Evolutionary conservation across 1,140 invertebrate species (phyloP), one percentile per base, ranked within the genome.

Genomic region (Bombus fervidus): DNA sequence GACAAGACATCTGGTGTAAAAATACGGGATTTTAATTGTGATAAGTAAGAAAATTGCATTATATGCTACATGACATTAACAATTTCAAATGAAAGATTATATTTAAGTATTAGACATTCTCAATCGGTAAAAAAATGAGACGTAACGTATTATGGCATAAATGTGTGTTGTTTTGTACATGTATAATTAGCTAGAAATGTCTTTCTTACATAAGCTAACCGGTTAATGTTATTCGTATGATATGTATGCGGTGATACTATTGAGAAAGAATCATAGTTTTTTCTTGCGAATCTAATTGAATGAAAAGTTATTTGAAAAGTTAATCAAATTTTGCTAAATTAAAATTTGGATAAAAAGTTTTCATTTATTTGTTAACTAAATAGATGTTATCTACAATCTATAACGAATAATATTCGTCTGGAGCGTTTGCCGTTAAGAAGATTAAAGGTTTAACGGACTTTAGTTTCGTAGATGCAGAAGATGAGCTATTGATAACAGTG

Each of bases 391-490:
- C 18, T 76, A 6, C 6, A n/a, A 34, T 18, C 28, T 59, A 6
- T 18, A n/a, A 34, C 12, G 31, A 64, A n/a, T 53, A 71, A 83
- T 78, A 68, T 79, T 69, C n/a, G n/a, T 2, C 9, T 13, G 39
- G 31, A 15, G 10, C 22, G 28, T 62, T 85, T 80, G 53, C 18
- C 12, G 31, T 62, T 85, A 85, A 85, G 83, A 43, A 43, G 83
- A 84, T 84, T 84, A 84, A 85, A 85, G 77, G 41, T 80, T 85
- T 84, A 84, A 72, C 68, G 83, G 66, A 62, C 8, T 47, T 80
- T 88, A 98, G 97, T 92, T 96, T 97, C 80, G 95, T 97, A 8
- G 95, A 95, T 22, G 91, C 96, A 1, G 98, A 98, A 94, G 95
- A 97, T 62, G 92, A 96, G 77, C 96, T 99, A 41, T 87, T 98